Conservation (phyloP, 2,888 invertebrate genomes). For the Galerucella nymphaeae region DNA sequence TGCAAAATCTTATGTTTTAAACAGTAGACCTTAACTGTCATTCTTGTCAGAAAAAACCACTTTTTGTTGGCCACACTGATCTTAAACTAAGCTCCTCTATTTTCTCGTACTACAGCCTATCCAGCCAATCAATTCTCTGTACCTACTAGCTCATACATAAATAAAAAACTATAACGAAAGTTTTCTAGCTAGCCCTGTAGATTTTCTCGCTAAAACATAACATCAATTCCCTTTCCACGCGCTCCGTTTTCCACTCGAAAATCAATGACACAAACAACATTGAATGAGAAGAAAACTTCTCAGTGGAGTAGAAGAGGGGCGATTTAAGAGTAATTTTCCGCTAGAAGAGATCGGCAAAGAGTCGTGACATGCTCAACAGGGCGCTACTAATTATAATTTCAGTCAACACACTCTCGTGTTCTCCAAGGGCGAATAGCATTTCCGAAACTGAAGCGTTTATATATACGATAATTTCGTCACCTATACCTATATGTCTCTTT, state of each 20-base stretch:
- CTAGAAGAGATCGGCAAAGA: constrained; percentile 34
- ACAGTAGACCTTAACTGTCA: no score
- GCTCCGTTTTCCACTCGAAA: background rate
- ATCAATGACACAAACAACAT: constrained; percentile 17
- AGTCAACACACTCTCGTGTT: constrained; percentile 28
- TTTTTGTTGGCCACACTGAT: no score
- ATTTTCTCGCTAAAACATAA: no score
- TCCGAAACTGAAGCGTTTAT: constrained; percentile 6
- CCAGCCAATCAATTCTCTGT: no score
- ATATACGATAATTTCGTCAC: constrained; percentile 5
- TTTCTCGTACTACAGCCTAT: no score
- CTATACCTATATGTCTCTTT: background rate
- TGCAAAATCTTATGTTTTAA: no score
- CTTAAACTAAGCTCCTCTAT: no score
- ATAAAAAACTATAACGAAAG: no score
- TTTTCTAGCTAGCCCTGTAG: no score
- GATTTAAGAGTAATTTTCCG: constrained; percentile 41
- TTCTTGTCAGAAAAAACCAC: no score
- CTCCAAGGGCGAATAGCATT: constrained; percentile 23
- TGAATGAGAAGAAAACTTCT: constrained; percentile 6
- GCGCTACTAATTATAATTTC: constrained; percentile 37
- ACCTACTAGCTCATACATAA: no score
- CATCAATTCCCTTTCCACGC: no score
- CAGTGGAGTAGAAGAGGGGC: constrained; percentile 25
- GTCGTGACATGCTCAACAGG: constrained; percentile 37